These are phyloP conservation scores for Dendrolimus houi DNA, from an alignment of 2,888 invertebrate species.

Conservation along the genomic window DNA sequence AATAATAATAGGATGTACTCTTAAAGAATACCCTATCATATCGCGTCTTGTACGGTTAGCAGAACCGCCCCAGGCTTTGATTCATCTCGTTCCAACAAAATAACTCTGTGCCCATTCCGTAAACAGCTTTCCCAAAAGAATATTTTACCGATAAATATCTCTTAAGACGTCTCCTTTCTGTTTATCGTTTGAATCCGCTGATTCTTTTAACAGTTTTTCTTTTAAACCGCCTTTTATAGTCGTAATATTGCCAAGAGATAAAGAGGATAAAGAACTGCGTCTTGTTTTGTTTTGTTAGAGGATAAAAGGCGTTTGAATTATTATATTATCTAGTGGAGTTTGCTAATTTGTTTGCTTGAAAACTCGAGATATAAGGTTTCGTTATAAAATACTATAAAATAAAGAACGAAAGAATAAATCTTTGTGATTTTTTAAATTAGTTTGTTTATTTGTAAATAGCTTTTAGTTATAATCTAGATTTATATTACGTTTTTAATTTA, in stretches of 20 bases:
- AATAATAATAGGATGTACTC: background rate
- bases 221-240: constrained; percentile 41
- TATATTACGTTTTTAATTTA: no score
- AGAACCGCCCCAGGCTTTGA: background rate
- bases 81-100: background rate
- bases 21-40: background rate
- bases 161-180: constrained; percentile 57
- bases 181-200: constrained; percentile 65
- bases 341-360: no score
- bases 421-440: no score
- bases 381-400: no score
- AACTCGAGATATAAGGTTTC: no score
- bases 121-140: constrained; percentile 46
- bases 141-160: constrained; percentile 69
- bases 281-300: constrained; percentile 7
- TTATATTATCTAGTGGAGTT: no score
- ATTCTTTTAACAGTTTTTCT: constrained; percentile 60
- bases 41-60: background rate
- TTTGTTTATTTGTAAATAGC: no score
- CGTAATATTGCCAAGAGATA: constrained; percentile 17
- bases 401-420: no score
- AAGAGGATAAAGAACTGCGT: constrained; percentile 16
- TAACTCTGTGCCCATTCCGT: constrained; percentile 15
- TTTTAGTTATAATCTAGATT: no score
- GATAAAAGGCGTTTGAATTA: no score